phyloP scores from a whole-genome alignment of 1,140 invertebrate genomes.

The Saxidomus purpurata region DNA sequence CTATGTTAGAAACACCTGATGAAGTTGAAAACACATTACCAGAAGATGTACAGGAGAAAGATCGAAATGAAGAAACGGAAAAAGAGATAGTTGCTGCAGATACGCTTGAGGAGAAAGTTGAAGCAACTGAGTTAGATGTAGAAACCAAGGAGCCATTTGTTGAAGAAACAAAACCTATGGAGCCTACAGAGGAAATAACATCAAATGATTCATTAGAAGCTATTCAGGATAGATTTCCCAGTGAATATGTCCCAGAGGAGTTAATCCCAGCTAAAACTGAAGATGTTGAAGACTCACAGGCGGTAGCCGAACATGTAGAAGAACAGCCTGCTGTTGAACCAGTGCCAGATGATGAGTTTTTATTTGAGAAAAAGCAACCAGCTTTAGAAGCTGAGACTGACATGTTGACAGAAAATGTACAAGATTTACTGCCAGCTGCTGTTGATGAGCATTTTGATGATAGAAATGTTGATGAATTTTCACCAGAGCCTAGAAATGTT shows the following conservation, averaged over 20 bases:
- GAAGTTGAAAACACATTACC: slow-evolving; percentile 60
- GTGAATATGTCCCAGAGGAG: neutral
- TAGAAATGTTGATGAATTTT: too few relatives aligned
- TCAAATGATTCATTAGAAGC: neutral
- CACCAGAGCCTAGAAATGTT: too few relatives aligned
- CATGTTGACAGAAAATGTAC: neutral
- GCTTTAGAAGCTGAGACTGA: neutral
- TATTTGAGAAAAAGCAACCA: slow-evolving; percentile 60
- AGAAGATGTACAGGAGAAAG: slow-evolving; percentile 70
- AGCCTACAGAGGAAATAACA: neutral
- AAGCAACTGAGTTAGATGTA: neutral
- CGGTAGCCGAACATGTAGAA: slow-evolving; percentile 40
- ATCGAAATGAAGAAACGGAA: slow-evolving; percentile 49
- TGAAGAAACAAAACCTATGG: neutral
- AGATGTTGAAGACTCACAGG: slow-evolving; percentile 41
- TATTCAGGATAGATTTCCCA: neutral
- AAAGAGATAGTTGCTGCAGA: slow-evolving; percentile 33
- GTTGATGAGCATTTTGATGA: slow-evolving; percentile 9
- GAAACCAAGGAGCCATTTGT: neutral
- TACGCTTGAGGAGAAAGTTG: neutral
- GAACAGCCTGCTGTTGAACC: slow-evolving; percentile 30
- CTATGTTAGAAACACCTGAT: slow-evolving; percentile 63
- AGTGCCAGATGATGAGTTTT: slow-evolving; percentile 3
- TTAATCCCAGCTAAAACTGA: slow-evolving; percentile 24
- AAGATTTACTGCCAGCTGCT: neutral